Percentiles rank a stretch among this genome's conserved stretches.
phyloP scores from a whole-genome alignment of 2,113 vertebrate species.

The Phaetusa simplex region DNA sequence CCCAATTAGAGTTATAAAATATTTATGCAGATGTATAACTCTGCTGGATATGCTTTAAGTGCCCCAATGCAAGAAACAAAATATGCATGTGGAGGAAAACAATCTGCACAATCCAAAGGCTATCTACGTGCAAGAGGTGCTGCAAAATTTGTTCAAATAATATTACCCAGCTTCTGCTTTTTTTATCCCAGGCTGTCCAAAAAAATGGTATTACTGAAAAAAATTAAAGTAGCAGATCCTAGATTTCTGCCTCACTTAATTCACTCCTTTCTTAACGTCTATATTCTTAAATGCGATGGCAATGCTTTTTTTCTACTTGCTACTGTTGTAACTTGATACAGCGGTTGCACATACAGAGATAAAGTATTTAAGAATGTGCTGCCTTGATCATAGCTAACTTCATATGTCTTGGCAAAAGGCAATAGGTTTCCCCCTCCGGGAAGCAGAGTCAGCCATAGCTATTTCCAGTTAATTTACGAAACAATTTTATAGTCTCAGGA shows the following conservation, averaged over 20 bases:
- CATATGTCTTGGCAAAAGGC: slow-evolving; percentile 6
- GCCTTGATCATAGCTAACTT: neutral
- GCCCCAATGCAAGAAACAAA: neutral
- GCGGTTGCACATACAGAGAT: neutral
- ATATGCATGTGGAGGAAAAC: neutral
- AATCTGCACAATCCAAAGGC: neutral
- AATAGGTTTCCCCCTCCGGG: neutral
- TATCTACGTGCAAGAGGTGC: neutral
- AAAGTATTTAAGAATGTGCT: neutral
- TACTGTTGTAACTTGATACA: neutral
- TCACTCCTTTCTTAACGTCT: neutral
- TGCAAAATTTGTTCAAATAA: neutral
- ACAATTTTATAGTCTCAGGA: neutral
- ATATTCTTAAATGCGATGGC: neutral
- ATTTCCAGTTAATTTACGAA: neutral
- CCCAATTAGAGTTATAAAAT: slow-evolving; percentile 42
- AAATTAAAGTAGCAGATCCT: neutral
- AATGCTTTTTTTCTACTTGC: neutral
- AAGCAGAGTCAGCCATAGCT: slow-evolving; percentile 4
- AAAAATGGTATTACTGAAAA: neutral
- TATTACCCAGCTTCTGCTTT: neutral
- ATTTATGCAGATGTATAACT: slow-evolving; percentile 40
- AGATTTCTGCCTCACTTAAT: neutral
- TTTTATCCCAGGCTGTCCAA: neutral
- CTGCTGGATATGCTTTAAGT: neutral